Base-by-base conservation (phyloP, 2,888 invertebrate genomes). In the Liodrosophila aerea region DNA sequence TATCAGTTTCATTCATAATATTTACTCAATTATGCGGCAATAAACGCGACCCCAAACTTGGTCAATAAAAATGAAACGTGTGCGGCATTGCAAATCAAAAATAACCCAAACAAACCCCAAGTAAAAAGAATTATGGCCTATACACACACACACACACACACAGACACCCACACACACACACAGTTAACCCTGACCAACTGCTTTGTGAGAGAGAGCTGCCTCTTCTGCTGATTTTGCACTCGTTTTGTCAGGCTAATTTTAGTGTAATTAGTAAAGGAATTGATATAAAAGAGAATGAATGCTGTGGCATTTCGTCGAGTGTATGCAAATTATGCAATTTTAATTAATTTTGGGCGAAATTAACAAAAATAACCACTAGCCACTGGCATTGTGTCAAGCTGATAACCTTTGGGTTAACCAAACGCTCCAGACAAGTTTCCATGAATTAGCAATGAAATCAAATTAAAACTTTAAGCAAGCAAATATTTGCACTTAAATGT, bases 1-100 rank as follows among this genome's bases (percentile, higher is more conserved):
- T 74, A 74, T 74, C 76, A 73, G 76, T 76, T 73, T 74, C 73
- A 76, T 76, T 76, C 76, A 73, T 73, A 74, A 76, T 74, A 76
- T 74, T 76, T 74, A 74, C 73, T 74, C 73, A 74, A 74, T 74
- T 74, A 74, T 74, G 73, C 73, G 76, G 73, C 76, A 74, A 74
- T 74, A 74, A 74, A 76, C 76, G 76, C 73, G 57, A 51, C 73
- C 73, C 56, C 76, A 76, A 69, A 76, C 73, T 72, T 73, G 61
- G 68, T 72, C 76, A 73, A 73, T 76, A 73, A 73, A 73, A 73
- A 73, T 68, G 76, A 68, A 64, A 76, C 73, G 73, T 73, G 73
- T 64, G 40, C 46, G 57, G 73, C 73, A 73, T 73, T 22, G 40
- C 58, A 72, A 76, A 76, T 67, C 73, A 63, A 71, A 46, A 37